Base-by-base conservation (phyloP, 2,113 vertebrate genomes). In the Cathartes aura region DNA sequence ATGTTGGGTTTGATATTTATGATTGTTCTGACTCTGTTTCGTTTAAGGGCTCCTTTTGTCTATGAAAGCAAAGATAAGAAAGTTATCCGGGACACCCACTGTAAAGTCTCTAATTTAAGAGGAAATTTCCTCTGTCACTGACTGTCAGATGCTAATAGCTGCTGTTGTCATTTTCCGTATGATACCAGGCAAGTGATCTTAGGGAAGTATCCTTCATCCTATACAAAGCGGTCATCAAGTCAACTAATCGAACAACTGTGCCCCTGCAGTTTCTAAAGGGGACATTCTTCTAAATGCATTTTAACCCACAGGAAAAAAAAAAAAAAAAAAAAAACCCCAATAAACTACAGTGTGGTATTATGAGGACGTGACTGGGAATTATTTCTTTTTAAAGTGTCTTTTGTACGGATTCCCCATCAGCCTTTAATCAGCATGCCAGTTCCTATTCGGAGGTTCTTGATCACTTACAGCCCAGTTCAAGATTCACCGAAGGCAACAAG, bases 121-220 rank as follows among this genome's bases (percentile, higher is more conserved):
- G 66, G 45, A 96, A 89, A 86, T 91, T 71, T 96, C n/a, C 62
- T 97, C 92, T 62, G 86, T 81, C 47, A 21, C 68, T 90, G 91
- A 85, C 73, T 96, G 96, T 93, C 87, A 94, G 93, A 96, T 78
- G 70, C 88, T 83, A 95, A 96, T 66, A 87, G 90, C 80, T 95
- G 79, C 90, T 96, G 83, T 88, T 93, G 75, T 45, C 95, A 87
- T 97, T 96, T 97, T 96, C 81, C n/a, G 71, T 48, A 87, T 36
- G 84, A 85, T 62, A 95, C 45, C 60, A 87, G 85, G 81, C 64
- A 97, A 96, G 85, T 56, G 81, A 92, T 60, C 89, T 82, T 79
- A 59, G 73, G 94, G 74, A 91, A 96, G 58, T 23, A 92, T 29
- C 43, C 83, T 94, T 97, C 93, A 86, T 93, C 81, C 92, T 68